Conservation (phyloP, 1,140 invertebrate genomes). For the Drosophila sechellia region DNA sequence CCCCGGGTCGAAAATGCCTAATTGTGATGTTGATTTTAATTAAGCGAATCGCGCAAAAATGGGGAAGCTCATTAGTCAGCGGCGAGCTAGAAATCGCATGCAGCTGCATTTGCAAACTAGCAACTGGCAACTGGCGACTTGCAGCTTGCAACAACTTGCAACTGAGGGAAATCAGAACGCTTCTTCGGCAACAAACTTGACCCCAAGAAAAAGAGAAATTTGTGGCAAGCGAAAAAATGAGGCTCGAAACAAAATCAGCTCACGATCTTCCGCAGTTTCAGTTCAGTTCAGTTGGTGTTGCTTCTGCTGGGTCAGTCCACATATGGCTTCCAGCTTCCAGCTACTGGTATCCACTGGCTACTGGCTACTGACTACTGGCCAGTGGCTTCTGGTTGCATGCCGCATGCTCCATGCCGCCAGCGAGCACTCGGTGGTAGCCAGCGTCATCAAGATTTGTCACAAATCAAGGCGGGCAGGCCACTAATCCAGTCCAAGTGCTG, state of each 20-base stretch:
- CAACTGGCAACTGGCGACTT: background rate
- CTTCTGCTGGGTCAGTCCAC: constrained; percentile 41
- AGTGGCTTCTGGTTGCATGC: constrained; percentile 39
- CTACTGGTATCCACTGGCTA: background rate
- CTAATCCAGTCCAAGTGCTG: constrained; percentile 79
- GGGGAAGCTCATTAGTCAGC: constrained; percentile 46
- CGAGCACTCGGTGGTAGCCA: constrained; percentile 63
- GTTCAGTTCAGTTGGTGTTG: constrained; percentile 3
- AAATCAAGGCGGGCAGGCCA: constrained; percentile 76
- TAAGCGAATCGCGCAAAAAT: constrained; percentile 24
- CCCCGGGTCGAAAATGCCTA: constrained; percentile 42
- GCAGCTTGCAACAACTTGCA: constrained; percentile 13
- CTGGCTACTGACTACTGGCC: background rate
- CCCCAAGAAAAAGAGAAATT: constrained; percentile 83
- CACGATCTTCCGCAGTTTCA: constrained; percentile 59
- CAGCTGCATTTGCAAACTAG: constrained; percentile 33
- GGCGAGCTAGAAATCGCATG: constrained; percentile 36
- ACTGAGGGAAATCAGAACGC: constrained; percentile 74
- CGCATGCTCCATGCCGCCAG: constrained; percentile 43
- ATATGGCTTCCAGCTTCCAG: constrained; percentile 42
- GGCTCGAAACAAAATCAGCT: constrained; percentile 72
- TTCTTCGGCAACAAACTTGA: constrained; percentile 76
- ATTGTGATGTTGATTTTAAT: constrained; percentile 62
- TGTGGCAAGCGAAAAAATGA: constrained; percentile 60
- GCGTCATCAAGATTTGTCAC: constrained; percentile 79